Conservation (phyloP, 2,113 vertebrate genomes). For the Antechinus flavipes region DNA sequence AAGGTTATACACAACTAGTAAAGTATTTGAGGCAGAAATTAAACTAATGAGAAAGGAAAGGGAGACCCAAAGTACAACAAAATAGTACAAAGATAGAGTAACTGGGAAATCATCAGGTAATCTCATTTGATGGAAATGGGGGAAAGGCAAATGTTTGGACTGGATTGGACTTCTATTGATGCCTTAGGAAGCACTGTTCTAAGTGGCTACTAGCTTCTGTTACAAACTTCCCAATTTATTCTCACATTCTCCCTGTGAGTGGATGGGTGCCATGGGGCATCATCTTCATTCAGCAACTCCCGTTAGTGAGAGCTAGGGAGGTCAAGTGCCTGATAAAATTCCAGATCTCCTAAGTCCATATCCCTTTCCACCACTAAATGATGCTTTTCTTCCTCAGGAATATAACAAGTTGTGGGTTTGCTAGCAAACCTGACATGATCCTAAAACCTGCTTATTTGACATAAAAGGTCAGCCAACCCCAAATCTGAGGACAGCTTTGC, state of each 20-base stretch:
- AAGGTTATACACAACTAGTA: not conserved
- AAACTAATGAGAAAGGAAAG: not conserved
- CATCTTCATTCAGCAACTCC: not conserved
- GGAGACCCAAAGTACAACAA: not conserved
- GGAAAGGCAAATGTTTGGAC: not conserved
- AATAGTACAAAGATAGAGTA: not conserved
- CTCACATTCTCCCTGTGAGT: rapidly evolving
- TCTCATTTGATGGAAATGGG: not conserved
- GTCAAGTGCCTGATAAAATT: slow-evolving; percentile 30
- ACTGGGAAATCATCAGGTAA: not conserved
- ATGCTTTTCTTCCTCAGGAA: not conserved
- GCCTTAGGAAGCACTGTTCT: not conserved
- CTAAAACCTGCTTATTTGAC: slow-evolving; percentile 45
- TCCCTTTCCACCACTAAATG: not conserved
- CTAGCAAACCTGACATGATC: not conserved
- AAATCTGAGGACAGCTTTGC: not conserved
- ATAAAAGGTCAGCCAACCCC: not conserved
- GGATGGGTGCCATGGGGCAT: not conserved
- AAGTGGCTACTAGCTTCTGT: rapidly evolving
- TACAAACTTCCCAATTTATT: not conserved
- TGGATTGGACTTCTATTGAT: not conserved
- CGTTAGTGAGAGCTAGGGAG: not conserved
- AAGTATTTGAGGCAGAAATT: not conserved
- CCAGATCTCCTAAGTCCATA: not conserved
- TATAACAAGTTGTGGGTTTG: not conserved